Evolutionary conservation across 2,797 vertebrate species (phyloP).

Genomic region (Melanotaenia nigrans): DNA sequence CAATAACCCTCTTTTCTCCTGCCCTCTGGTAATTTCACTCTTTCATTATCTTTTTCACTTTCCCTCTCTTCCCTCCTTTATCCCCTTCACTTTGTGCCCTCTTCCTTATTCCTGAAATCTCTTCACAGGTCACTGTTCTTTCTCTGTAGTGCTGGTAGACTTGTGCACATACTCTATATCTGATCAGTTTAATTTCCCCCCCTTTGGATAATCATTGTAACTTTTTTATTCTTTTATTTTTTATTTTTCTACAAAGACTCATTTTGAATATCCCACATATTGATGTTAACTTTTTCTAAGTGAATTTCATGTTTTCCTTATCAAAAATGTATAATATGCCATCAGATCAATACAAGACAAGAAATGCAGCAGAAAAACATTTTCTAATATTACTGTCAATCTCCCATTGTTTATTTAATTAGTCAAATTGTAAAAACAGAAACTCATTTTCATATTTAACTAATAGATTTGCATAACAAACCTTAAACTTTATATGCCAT

Average conservation of each 20-base stretch:
- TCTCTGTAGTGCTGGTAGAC: slow-evolving; percentile 64
- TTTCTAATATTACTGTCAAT: background rate
- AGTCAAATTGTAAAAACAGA: no score
- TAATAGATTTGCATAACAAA: background rate
- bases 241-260: background rate
- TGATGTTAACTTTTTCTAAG: background rate
- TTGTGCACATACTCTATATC: slow-evolving; percentile 40
- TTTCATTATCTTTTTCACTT: slow-evolving; percentile 81
- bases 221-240: background rate
- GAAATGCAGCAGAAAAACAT: background rate
- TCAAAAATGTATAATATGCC: no score
- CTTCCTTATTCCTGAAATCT: slow-evolving; percentile 72
- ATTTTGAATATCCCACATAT: background rate
- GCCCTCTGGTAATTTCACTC: slow-evolving; percentile 85
- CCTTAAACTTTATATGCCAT: no score
- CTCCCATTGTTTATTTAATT: background rate
- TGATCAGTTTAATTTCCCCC: background rate
- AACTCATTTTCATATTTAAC: background rate
- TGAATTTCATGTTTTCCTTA: no score
- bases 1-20: slow-evolving; percentile 84
- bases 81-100: slow-evolving; percentile 44
- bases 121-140: slow-evolving; percentile 90
- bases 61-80: slow-evolving; percentile 67
- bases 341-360: background rate
- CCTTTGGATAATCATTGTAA: background rate